Conservation (phyloP, 2,113 vertebrate species). For the Megaceryle maxima region DNA sequence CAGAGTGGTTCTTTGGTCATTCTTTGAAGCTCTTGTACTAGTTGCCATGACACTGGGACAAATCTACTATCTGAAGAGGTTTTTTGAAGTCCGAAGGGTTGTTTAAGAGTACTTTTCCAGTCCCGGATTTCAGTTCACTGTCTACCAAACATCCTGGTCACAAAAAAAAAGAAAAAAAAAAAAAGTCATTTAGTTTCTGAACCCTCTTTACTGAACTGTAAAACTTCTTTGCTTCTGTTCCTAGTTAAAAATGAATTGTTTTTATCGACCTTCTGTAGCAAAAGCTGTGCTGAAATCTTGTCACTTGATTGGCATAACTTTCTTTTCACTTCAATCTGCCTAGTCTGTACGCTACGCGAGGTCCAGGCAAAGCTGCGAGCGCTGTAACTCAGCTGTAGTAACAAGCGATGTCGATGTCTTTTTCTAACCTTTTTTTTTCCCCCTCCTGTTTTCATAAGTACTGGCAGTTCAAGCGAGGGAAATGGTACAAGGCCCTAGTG, state of each 20-base stretch:
- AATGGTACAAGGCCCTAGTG: slow-evolving; percentile 29
- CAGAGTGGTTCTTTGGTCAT: slow-evolving; percentile 99
- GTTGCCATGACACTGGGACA: slow-evolving; percentile 99
- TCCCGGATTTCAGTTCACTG: slow-evolving; percentile 72
- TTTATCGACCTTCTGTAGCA: slow-evolving; percentile 62
- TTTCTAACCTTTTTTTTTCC: not conserved
- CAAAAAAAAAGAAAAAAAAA: slow-evolving; percentile 46
- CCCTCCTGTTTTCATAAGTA: not conserved
- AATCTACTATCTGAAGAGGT: slow-evolving; percentile 99
- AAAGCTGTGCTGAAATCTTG: slow-evolving; percentile 63
- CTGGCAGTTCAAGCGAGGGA: slow-evolving; percentile 37
- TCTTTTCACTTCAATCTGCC: slow-evolving; percentile 56
- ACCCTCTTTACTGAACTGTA: slow-evolving; percentile 75
- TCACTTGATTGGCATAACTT: slow-evolving; percentile 58
- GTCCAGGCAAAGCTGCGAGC: slow-evolving; percentile 37
- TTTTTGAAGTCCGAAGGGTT: slow-evolving; percentile 98
- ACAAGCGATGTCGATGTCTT: not conserved
- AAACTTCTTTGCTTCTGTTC: slow-evolving; percentile 67
- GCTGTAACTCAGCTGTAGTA: slow-evolving; percentile 43
- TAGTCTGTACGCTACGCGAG: slow-evolving; percentile 44
- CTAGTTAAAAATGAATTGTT: slow-evolving; percentile 57
- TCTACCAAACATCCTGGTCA: slow-evolving; percentile 79
- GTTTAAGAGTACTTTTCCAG: slow-evolving; percentile 81
- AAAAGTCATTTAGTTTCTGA: slow-evolving; percentile 70
- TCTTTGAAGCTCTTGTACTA: slow-evolving; percentile 98